Base-by-base conservation (phyloP, 2,797 vertebrate genomes). In the Malacoctenus gilli region DNA sequence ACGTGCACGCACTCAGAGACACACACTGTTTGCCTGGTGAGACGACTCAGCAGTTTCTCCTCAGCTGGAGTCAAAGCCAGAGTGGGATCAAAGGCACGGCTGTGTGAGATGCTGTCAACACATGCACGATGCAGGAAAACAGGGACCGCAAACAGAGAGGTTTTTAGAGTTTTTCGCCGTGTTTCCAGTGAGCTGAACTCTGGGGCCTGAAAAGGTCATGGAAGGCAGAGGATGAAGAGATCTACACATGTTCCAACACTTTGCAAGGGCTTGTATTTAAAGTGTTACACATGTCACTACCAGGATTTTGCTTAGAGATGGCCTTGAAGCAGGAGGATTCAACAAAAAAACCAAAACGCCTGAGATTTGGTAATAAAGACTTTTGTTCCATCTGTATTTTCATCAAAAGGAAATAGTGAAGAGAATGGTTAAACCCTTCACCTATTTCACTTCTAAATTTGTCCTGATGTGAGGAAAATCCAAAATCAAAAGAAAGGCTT, bases 11-110 rank as follows among this genome's bases (percentile, higher is more conserved):
- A 56, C 38, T 38, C 57, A 50, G 47, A 51, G 9, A 32, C 30
- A 12, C 30, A 32, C 30, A 32, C 25, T 5, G 25, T 9, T 9
- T 28, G 25, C 9, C 25, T n/a, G n/a, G n/a, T n/a, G n/a, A 28
- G 23, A 65, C 39, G 20, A 83, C 73, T 84, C 84, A 86, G 87
- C 84, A 71, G 69, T 77, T 86, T 80, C 53, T 76, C 53, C 75
- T 68, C 42, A 58, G 58, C 68, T 53, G 53, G 57, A 76, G 69
- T 68, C 40, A 8, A 55, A 48, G 41, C 58, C 25, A 55, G 35
- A 63, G 65, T 72, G 60, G 57, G 80, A 75, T 82, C 53, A 83
- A 72, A 83, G 72, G 56, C 75, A 70, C 71, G 61, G 59, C 68
- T 50, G 42, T 20, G 55, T 47, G 3, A n/a, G 73, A 72, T 22